Percentiles rank a stretch among this genome's conserved stretches.
Evolutionary conservation across 2,797 vertebrate species (phyloP).

Genomic region (Coregonus ussuriensis): DNA sequence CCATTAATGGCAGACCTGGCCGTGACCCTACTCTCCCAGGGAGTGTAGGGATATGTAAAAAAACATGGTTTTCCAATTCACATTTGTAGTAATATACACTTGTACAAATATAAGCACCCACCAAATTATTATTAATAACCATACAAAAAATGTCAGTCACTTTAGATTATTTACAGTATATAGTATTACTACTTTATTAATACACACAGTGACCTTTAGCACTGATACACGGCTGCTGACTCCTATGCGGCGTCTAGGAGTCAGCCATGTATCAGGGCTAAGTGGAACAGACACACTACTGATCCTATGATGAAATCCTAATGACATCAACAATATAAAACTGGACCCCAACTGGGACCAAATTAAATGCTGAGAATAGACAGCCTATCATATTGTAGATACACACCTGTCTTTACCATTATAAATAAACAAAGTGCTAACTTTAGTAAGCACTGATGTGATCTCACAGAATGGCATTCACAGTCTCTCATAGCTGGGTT

Average conservation of each 20-base stretch:
- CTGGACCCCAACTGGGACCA: not conserved
- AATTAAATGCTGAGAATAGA: not conserved
- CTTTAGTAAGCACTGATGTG: constrained; percentile 12
- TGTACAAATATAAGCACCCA: too few species aligned
- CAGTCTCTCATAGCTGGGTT: constrained; percentile 39
- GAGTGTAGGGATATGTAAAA: too few species aligned
- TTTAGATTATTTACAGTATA: not conserved
- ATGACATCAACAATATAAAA: not conserved
- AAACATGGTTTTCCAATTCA: too few species aligned
- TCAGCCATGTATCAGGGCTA: not conserved
- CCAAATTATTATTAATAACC: not conserved
- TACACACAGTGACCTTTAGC: not conserved
- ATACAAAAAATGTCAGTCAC: not conserved
- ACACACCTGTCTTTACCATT: constrained; percentile 4
- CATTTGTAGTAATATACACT: too few species aligned
- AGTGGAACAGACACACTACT: not conserved
- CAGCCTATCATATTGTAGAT: not conserved
- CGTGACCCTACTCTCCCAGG: too few species aligned
- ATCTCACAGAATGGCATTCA: constrained; percentile 37
- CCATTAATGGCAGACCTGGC: too few species aligned
- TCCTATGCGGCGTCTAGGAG: not conserved
- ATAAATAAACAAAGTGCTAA: constrained; percentile 6
- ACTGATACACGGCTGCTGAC: not conserved
- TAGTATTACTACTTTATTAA: not conserved
- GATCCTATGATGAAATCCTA: not conserved